Conservation (phyloP, 2,797 vertebrate genomes). For the Darevskia mixta region DNA sequence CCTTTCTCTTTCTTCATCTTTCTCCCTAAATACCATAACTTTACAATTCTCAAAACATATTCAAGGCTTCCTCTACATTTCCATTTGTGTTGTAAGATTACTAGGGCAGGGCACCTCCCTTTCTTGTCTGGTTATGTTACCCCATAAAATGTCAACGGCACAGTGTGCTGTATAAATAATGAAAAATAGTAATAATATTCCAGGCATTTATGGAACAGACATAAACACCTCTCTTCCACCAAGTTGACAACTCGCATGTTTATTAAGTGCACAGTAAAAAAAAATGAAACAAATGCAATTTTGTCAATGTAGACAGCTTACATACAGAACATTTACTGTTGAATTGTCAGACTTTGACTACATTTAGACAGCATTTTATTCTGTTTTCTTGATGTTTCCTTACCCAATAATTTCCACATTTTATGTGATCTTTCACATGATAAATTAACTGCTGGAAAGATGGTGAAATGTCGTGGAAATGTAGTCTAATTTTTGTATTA, state of each 20-base stretch:
- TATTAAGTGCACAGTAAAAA: background rate
- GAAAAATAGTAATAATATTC: background rate
- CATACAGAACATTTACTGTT: no score
- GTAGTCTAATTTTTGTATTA: no score
- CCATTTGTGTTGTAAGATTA: background rate
- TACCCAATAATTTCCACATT: no score
- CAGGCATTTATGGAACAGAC: background rate
- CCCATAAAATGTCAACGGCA: background rate
- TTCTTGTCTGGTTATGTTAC: background rate
- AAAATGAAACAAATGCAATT: background rate
- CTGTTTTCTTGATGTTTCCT: background rate
- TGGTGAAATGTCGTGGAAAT: no score
- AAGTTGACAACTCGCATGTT: background rate
- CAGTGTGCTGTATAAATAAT: background rate
- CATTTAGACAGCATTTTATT: no score
- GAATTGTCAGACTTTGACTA: no score
- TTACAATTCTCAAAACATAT: no score
- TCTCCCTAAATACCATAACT: background rate
- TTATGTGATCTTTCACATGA: no score
- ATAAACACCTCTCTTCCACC: background rate
- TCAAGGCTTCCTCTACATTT: background rate
- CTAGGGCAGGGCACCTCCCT: background rate
- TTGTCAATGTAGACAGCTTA: background rate
- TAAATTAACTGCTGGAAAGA: no score
- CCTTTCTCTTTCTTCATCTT: background rate